Percentiles rank a stretch among this genome's conserved stretches.
These are phyloP conservation scores for Phrynocephalus forsythii DNA, from an alignment of 2,797 vertebrate genomes.

Conservation along the genomic window DNA sequence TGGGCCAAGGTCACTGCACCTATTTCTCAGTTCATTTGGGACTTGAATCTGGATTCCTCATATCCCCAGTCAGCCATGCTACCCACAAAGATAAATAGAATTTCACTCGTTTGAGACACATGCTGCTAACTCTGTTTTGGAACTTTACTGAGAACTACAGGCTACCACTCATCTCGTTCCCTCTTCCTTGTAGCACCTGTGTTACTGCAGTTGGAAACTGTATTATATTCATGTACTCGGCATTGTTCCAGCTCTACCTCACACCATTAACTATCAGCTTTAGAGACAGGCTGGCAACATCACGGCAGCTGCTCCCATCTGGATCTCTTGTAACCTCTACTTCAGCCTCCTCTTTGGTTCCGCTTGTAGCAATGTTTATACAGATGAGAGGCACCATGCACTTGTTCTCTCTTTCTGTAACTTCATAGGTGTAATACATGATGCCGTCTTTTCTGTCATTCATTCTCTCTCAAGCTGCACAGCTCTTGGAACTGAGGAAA, in stretches of 20 bases:
- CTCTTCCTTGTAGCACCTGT: neutral
- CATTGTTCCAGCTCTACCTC: neutral
- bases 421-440: neutral
- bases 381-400: neutral
- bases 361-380: neutral
- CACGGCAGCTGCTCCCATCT: neutral
- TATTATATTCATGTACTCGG: neutral
- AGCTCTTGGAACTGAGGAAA: slow-evolving; percentile 80
- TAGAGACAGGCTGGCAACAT: neutral
- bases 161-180: neutral
- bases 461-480: slow-evolving; percentile 84
- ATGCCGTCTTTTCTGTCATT: slow-evolving; percentile 30
- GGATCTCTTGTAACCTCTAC: neutral
- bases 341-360: neutral
- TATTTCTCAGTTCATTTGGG: neutral
- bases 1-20: neutral
- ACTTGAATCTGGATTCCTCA: neutral
- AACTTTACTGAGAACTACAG: neutral
- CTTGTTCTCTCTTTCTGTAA: neutral
- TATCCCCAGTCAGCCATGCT: neutral
- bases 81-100: neutral
- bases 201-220: neutral
- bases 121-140: neutral
- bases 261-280: neutral
- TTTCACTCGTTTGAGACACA: neutral